A percentile compares a stretch with the other conserved stretches of the same genome.
These are phyloP conservation scores for Rhegmatorhina hoffmannsi DNA, from an alignment of 2,113 vertebrate species.

Conservation along the genomic window DNA sequence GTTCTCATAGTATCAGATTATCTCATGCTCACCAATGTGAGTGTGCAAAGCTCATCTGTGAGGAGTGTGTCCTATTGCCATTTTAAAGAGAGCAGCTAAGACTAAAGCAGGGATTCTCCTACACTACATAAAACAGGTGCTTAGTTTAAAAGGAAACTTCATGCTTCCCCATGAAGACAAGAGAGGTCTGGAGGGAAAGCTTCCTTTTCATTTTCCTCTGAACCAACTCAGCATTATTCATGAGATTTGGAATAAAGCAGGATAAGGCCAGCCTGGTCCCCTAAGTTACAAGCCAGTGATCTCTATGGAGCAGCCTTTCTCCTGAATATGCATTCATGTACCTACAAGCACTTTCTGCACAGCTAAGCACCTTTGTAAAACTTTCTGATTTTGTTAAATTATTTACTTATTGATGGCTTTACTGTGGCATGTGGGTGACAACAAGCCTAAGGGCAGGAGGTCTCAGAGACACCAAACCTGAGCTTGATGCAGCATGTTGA, in stretches of 20 bases:
- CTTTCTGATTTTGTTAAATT: background rate
- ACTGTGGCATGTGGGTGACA: background rate
- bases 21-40: background rate
- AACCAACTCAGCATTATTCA: background rate
- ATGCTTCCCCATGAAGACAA: background rate
- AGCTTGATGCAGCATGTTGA: background rate
- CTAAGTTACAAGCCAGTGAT: background rate
- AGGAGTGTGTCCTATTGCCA: background rate
- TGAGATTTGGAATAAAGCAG: background rate
- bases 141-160: background rate
- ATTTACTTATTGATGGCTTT: background rate
- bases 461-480: background rate
- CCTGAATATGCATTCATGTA: background rate
- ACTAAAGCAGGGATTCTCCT: background rate
- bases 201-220: background rate
- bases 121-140: background rate
- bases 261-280: background rate
- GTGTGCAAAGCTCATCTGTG: background rate
- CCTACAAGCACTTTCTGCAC: background rate
- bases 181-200: background rate
- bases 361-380: background rate
- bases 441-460: background rate
- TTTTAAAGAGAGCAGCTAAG: background rate
- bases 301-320: background rate
- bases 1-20: background rate